Evolutionary conservation across 1,140 invertebrate genomes (phyloP).

Genomic region (Aethina tumida): DNA sequence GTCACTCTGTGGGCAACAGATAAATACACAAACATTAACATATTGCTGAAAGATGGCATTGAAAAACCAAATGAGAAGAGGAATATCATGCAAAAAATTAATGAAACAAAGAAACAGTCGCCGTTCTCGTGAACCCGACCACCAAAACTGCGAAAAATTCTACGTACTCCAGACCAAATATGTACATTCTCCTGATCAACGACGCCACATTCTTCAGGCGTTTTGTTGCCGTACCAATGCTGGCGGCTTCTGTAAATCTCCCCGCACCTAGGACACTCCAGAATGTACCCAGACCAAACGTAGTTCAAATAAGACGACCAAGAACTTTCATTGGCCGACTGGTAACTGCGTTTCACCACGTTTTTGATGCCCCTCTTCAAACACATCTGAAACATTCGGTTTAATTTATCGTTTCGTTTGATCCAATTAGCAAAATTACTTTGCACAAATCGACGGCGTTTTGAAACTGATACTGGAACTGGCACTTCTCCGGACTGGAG

Average conservation of each 20-base stretch:
- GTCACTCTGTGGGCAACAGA: too few species aligned
- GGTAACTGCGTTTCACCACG: slow-evolving; percentile 48
- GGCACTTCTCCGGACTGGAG: slow-evolving; percentile 40
- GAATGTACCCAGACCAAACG: slow-evolving; percentile 71
- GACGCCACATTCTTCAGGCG: slow-evolving; percentile 57
- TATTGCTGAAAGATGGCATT: too few species aligned
- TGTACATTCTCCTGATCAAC: slow-evolving; percentile 62
- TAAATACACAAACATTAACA: too few species aligned
- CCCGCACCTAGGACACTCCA: slow-evolving; percentile 73
- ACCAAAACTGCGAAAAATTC: slow-evolving; percentile 10
- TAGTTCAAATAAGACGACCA: slow-evolving; percentile 67
- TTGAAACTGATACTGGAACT: slow-evolving; percentile 70
- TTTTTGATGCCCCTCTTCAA: slow-evolving; percentile 50
- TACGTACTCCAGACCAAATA: slow-evolving; percentile 67
- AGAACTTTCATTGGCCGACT: slow-evolving; percentile 53
- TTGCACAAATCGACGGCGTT: slow-evolving; percentile 68
- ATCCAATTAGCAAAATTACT: slow-evolving; percentile 24
- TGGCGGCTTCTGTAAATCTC: slow-evolving; percentile 73
- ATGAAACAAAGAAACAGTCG: too few species aligned
- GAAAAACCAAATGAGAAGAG: too few species aligned
- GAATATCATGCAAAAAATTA: too few species aligned
- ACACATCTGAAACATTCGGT: slow-evolving; percentile 40
- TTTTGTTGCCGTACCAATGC: slow-evolving; percentile 78
- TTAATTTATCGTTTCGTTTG: background rate
- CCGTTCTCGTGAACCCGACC: too few species aligned